Evolutionary conservation across 2,888 invertebrate species (phyloP).

Genomic region (Torymus aiolomorphi): DNA sequence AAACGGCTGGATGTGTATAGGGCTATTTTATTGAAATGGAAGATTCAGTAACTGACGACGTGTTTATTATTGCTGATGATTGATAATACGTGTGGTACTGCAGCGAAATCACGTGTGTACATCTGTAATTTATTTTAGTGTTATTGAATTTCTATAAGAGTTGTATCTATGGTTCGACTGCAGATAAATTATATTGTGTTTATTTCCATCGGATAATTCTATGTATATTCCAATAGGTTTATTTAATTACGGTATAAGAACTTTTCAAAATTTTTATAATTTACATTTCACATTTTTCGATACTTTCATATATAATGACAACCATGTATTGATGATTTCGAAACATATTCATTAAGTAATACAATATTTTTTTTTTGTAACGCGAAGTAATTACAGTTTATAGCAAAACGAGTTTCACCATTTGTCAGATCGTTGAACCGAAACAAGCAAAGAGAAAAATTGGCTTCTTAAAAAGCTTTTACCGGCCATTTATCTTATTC

Average conservation of each 20-base stretch:
- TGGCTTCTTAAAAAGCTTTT: constrained; percentile 2
- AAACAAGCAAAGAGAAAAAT: not conserved
- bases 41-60: constrained; percentile 18
- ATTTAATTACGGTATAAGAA: too few species aligned
- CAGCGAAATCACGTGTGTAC: not conserved
- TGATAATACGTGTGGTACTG: not conserved
- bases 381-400: constrained; percentile 29
- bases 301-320: too few species aligned
- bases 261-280: too few species aligned
- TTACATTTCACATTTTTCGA: too few species aligned
- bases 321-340: too few species aligned
- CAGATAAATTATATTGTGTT: too few species aligned
- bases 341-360: too few species aligned
- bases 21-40: constrained; percentile 17
- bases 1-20: not conserved
- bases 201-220: too few species aligned
- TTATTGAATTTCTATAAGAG: too few species aligned
- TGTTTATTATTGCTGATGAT: constrained; percentile 7
- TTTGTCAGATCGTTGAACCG: constrained; percentile 19
- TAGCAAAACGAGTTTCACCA: constrained; percentile 45
- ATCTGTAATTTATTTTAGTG: not conserved
- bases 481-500: constrained; percentile 22
- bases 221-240: too few species aligned
- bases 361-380: constrained; percentile 24
- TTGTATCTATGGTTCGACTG: too few species aligned